These are phyloP conservation scores for Sinopyrophorus schimmeli DNA, from an alignment of 2,888 invertebrate species.

Conservation along the genomic window DNA sequence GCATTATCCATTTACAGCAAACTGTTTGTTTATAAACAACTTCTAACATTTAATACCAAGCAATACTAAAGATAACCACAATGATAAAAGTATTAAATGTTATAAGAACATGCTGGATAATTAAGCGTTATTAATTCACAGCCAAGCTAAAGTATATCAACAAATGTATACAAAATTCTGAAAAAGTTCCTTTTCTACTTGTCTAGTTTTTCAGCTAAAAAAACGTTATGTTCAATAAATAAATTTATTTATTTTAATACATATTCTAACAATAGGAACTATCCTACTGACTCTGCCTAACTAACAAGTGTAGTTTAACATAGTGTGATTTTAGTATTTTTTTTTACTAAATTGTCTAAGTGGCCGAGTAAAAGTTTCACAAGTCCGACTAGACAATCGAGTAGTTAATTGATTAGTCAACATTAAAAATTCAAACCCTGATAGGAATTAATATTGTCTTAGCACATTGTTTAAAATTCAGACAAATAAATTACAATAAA, in stretches of 20 bases:
- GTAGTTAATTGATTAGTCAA: too few relatives aligned
- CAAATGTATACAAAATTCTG: constrained; percentile 1
- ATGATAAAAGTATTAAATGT: not conserved
- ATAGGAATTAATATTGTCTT: too few relatives aligned
- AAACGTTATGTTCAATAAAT: constrained; percentile 9
- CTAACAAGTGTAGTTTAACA: not conserved
- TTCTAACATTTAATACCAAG: not conserved
- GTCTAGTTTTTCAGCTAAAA: too few relatives aligned
- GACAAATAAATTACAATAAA: constrained; percentile 9
- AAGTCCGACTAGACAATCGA: too few relatives aligned
- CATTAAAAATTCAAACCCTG: too few relatives aligned
- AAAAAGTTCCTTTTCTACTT: too few relatives aligned
- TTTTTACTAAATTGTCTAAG: not conserved
- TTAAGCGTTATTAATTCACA: too few relatives aligned
- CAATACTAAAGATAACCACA: not conserved
- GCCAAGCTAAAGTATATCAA: constrained; percentile 1
- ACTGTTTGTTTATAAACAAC: not conserved
- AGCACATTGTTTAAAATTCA: too few relatives aligned
- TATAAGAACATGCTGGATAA: too few relatives aligned
- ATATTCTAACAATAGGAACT: constrained; percentile 22
- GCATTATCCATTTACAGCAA: not conserved
- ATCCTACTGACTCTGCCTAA: constrained; percentile 17
- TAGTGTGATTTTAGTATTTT: not conserved
- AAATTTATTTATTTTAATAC: constrained; percentile 18
- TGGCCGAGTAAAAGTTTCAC: too few relatives aligned